Base-by-base conservation (phyloP, 2,113 vertebrate species). In the Falcunculus frontatus region DNA sequence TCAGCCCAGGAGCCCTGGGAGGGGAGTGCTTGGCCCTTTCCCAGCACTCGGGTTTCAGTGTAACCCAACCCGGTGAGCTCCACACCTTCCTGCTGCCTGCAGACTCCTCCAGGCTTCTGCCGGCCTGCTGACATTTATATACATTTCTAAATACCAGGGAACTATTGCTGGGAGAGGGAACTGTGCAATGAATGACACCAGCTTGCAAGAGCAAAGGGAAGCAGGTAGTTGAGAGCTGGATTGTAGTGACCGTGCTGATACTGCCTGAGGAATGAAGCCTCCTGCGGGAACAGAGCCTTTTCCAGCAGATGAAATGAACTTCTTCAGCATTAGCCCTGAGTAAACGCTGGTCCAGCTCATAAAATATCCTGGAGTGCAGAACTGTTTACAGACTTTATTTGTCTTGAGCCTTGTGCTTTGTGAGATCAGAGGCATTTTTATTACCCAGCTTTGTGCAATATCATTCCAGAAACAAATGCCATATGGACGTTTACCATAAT, bases 341-440 rank as follows among this genome's bases (percentile, higher is more conserved):
- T 95, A 96, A 98, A 97, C 56, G 9, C 78, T 9, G 35, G 75
- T 41, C 87, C 89, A 42, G 93, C 89, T 97, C 86, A 87, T 96
- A 96, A 95, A 96, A 80, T 93, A 76, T 80, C 69, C 84, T 93
- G 56, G 78, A 62, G 17, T 50, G 90, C 78, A 96, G 95, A 83
- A 64, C 76, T 95, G 96, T 97, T 96, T 97, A 89, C 96, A 97
- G 97, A 96, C 89, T 95, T 92, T 92, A 96, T 97, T 96, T 90
- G 94, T 96, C 93, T 93, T 94, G 95, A 97, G 84, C 80, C 85
- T 80, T 75, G 67, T 1, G n/a, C 76, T 96, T 76, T 60, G 84
- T 77, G 82, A 87, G 94, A 93, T 92, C 91, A 93, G 92, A 96
- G 62, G 95, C 52, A 70, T 83, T 93, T 96, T 94, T 94, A 95